Evolutionary conservation across 2,888 invertebrate genomes (phyloP).

Genomic region (Amphipyra berbera): DNA sequence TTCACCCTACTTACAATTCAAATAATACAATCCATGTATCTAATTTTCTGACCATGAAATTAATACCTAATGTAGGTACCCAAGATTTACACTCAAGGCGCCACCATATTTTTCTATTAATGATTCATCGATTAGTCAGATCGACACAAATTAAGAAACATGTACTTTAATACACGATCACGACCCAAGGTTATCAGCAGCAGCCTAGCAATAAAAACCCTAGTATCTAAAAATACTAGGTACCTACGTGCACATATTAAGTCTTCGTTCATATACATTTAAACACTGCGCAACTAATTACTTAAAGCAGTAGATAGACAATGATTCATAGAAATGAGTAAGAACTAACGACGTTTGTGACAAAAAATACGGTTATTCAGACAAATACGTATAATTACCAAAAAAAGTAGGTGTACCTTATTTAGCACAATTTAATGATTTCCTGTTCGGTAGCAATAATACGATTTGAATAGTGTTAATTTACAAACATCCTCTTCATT

Average conservation of each 20-base stretch:
- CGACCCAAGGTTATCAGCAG: not conserved
- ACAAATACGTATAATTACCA: not conserved
- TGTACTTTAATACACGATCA: not conserved
- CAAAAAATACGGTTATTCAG: slow-evolving; percentile 30
- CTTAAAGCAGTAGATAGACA: slow-evolving; percentile 2
- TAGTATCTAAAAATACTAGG: not conserved
- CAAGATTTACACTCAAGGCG: no score
- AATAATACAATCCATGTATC: no score
- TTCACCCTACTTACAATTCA: no score
- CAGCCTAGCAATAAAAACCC: not conserved
- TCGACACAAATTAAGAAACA: no score
- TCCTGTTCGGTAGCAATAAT: not conserved
- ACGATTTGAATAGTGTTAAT: slow-evolving; percentile 2
- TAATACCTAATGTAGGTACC: no score
- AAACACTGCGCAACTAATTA: slow-evolving; percentile 18
- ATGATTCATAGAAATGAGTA: slow-evolving; percentile 34
- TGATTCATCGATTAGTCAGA: no score
- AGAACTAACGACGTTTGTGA: slow-evolving; percentile 14
- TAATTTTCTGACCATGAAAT: no score
- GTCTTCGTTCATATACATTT: not conserved
- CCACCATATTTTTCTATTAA: no score
- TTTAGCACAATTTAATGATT: slow-evolving; percentile 9
- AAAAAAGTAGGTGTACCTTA: not conserved
- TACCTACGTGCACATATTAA: not conserved
- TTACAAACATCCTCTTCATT: not conserved